Base-by-base conservation (phyloP, 2,113 vertebrate genomes). In the Cinclus mexicanus region DNA sequence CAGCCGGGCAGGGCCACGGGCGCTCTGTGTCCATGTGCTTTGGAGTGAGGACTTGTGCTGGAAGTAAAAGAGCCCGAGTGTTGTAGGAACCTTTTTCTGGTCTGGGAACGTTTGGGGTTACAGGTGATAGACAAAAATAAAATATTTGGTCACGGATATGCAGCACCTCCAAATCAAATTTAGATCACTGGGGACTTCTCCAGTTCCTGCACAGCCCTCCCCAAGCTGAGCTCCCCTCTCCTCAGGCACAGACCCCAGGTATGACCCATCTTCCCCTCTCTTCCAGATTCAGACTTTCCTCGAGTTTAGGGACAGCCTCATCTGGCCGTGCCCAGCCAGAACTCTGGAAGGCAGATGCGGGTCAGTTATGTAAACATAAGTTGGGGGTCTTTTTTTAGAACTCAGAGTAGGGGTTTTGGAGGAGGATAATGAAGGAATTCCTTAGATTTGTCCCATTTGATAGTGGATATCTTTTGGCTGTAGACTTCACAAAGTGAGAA, bases 61-160 rank as follows among this genome's bases (percentile, higher is more conserved):
- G 11, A 26, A n/a, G 29, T 3, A 3, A 28, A 26, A 39, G 55
- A 19, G 18, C 0, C 12, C 3, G 10, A 2, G 33, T 16, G 15
- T 4, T 28, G 2, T 22, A n/a, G 42, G 60, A 74, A 14, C 11
- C 1, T 3, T 7, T 17, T 57, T n/a, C 39, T 57, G 31, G 1
- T 50, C 42, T 26, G 39, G 44, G 35, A 26, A 26, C 12, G 12
- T 47, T 17, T 63, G 39, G 35, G 23, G 12, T 63, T n/a, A 20
- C 52, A 14, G 19, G 15, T 29, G 42, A 67, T 37, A 22, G 3
- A 23, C 20, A 57, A 42, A n/a, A 50, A n/a, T 69, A 3, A 59
- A 80, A n/a, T 4, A 20, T 5, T 68, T 80, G 5, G 26, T 75
- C 39, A 10, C 20, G 25, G 10, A 35, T 14, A 28, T 46, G 33